These are phyloP conservation scores for Oenanthe oenanthe DNA, from an alignment of 2,113 vertebrate species.

Conservation along the genomic window DNA sequence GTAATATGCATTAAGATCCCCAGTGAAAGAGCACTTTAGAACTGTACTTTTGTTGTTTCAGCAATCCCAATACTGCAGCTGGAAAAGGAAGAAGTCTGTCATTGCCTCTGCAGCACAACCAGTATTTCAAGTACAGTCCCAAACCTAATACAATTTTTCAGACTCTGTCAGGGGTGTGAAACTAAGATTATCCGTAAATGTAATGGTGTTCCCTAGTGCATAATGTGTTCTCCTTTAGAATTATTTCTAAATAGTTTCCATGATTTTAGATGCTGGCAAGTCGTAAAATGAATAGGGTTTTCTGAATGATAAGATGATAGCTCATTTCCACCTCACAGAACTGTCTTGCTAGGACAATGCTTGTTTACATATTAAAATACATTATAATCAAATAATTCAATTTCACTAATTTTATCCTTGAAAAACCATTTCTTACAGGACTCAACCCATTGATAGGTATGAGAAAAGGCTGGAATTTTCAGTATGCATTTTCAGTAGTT, in stretches of 20 bases:
- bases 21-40: neutral
- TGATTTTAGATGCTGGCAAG: neutral
- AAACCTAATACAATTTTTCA: neutral
- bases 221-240: neutral
- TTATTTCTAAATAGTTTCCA: neutral
- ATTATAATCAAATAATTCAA: neutral
- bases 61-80: neutral
- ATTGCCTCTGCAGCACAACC: neutral
- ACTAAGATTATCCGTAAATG: neutral
- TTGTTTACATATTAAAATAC: neutral
- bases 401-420: neutral
- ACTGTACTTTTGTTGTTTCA: neutral
- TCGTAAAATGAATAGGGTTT: neutral
- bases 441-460: neutral
- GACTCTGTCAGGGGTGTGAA: neutral
- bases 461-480: neutral
- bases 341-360: neutral
- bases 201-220: neutral
- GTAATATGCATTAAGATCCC: neutral
- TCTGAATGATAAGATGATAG: neutral
- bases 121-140: neutral
- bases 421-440: neutral
- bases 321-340: neutral
- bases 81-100: neutral
- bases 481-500: neutral